A percentile compares a stretch with the other conserved stretches of the same genome.
phyloP scores from a whole-genome alignment of 1,140 invertebrate genomes.

The Diprion similis region DNA sequence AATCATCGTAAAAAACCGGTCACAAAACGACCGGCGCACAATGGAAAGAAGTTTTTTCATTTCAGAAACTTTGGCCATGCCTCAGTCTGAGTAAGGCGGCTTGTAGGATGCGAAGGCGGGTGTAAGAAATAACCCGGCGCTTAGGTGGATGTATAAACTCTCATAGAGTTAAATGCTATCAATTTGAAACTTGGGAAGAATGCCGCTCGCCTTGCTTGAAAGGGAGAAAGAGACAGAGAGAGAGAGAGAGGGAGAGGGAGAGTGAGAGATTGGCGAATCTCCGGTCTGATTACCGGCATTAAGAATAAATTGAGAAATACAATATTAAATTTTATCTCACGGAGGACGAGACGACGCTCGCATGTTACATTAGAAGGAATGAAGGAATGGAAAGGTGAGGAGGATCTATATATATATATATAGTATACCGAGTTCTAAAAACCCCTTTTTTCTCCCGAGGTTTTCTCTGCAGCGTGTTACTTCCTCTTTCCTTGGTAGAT shows the following conservation, averaged over 20 bases:
- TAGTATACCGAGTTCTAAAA: neutral
- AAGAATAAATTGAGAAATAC: neutral
- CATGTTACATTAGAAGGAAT: neutral
- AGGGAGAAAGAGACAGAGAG: conserved; percentile 9
- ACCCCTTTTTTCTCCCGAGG: neutral
- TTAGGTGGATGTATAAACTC: no score
- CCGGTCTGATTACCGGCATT: conserved; percentile 17
- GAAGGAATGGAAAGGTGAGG: conserved; percentile 1
- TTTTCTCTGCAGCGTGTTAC: no score
- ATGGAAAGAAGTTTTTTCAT: no score
- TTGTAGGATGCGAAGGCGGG: neutral
- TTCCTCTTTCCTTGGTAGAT: no score
- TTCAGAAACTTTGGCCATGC: no score
- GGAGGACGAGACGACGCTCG: no score
- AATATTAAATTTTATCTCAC: no score
- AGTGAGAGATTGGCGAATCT: conserved; percentile 14
- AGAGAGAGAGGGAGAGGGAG: neutral
- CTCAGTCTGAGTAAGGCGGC: neutral
- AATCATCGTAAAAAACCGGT: no score
- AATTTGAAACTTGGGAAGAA: neutral
- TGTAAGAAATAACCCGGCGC: neutral
- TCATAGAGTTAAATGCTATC: no score
- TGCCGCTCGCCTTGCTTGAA: neutral
- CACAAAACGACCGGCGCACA: no score
- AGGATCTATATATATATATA: neutral